Base-by-base conservation (phyloP, 1,140 invertebrate genomes). In the Parapsyche elsis region DNA sequence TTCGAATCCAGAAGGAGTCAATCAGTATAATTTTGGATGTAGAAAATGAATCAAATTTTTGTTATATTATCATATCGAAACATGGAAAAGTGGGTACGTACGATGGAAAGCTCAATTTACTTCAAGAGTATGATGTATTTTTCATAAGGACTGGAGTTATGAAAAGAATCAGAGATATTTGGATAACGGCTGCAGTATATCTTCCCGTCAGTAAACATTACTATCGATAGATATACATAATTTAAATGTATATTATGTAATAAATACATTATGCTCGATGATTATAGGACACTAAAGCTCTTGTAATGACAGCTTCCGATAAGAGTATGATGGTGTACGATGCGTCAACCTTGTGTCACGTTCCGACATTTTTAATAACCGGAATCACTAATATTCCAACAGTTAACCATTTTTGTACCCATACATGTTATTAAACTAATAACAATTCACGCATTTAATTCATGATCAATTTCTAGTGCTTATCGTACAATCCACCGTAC, bases 311-410 rank as follows among this genome's bases (percentile, higher is more conserved):
- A 9, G 87, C 86, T 53, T 87, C 88, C 0, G 85, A 89, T 21
- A 86, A 89, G 83, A 88, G 86, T 80, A 83, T 90, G 16, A 86
- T 86, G 53, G 84, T 90, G 45, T 89, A 88, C 76, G 88, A 90
- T 82, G 87, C 87, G 0, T 86, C 88, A 9, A 87, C 87, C 5
- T 81, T 90, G 23, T 85, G 86, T 49, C 89, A 90, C 81, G 84
- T 86, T 14, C 86, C 88, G 0, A 83, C 86, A 1, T 90, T 86
- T 85, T 84, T 88, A 19, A 86, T 90, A 76, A 84, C 86, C 19
- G 86, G 87, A 59, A 83, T 86, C 53, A 86, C 84, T 7, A 85
- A 87, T 79, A 85, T 87, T 53, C 80, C 85, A 45, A 82, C 77
- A 53, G 83, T 82, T 84, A 82, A 84, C 85, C 14, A 78, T 77